Evolutionary conservation across 2,888 invertebrate species (phyloP).

Genomic region (Chrysodeixis includens): DNA sequence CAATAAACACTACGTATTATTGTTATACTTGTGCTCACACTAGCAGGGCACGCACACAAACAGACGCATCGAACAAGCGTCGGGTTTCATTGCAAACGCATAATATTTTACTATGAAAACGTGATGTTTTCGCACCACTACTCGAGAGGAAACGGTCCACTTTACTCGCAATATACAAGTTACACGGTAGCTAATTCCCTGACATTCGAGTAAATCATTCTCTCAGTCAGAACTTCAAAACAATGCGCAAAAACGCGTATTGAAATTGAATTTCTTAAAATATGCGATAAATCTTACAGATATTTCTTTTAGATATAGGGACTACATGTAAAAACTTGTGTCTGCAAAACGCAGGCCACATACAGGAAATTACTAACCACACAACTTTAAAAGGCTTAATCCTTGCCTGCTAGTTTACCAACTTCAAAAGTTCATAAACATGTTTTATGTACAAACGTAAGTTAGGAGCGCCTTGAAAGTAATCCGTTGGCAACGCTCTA

Average conservation of each 20-base stretch:
- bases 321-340: conserved; percentile 19
- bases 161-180: conserved; percentile 36
- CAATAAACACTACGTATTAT: conserved; percentile 48
- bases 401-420: conserved; percentile 23
- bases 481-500: conserved; percentile 49
- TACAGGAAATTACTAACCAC: neutral
- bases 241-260: neutral
- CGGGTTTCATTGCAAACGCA: conserved; percentile 67
- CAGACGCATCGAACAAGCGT: conserved; percentile 62
- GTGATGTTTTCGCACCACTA: conserved; percentile 66
- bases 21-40: conserved; percentile 36
- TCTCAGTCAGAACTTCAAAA: neutral
- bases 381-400: conserved; percentile 19
- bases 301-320: conserved; percentile 13
- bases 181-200: conserved; percentile 42
- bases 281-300: neutral
- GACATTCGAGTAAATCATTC: conserved; percentile 13
- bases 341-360: conserved; percentile 12
- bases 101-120: conserved; percentile 72
- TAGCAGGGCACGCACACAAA: conserved; percentile 57
- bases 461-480: conserved; percentile 39
- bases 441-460: conserved; percentile 35
- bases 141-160: conserved; percentile 52
- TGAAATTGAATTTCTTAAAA: no score
- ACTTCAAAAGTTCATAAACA: conserved; percentile 38